Evolutionary conservation across 2,888 invertebrate genomes (phyloP).

Genomic region (Diaphora mendica): DNA sequence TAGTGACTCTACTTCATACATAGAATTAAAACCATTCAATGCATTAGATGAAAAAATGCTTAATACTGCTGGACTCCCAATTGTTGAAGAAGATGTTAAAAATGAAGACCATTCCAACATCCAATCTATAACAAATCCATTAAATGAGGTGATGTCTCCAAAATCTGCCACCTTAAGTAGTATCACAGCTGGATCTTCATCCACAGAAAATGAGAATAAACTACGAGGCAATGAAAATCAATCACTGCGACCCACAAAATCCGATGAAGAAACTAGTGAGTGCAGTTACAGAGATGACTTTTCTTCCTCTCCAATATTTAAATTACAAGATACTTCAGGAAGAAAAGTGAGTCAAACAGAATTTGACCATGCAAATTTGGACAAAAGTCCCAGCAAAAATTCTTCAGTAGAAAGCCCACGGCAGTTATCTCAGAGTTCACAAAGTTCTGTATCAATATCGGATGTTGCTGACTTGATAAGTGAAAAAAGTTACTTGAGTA

Average conservation of each 20-base stretch:
- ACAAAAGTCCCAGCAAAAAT: conserved; percentile 55
- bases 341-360: conserved; percentile 38
- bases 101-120: conserved; percentile 16
- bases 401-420: conserved; percentile 60
- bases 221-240: conserved; percentile 50
- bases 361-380: conserved; percentile 44
- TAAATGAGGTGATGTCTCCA: conserved; percentile 45
- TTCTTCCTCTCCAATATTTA: conserved; percentile 63
- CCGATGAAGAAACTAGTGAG: conserved; percentile 69
- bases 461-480: conserved; percentile 81
- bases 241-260: conserved; percentile 58
- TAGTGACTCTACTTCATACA: conserved; percentile 80
- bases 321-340: conserved; percentile 54
- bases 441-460: conserved; percentile 78
- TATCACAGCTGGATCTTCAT: conserved; percentile 57
- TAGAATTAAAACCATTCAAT: conserved; percentile 75
- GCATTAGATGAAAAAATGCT: conserved; percentile 67
- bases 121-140: conserved; percentile 20
- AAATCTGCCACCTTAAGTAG: conserved; percentile 62
- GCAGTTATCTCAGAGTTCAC: conserved; percentile 70
- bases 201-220: conserved; percentile 55
- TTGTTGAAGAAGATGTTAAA: conserved; percentile 47
- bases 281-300: conserved; percentile 80
- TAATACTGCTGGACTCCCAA: conserved; percentile 70
- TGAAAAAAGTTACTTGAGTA: conserved; percentile 68